Percentiles rank a stretch among this genome's conserved stretches.
Conservation (phyloP, 2,888 invertebrate species). For the Philhelius pedissequus region DNA sequence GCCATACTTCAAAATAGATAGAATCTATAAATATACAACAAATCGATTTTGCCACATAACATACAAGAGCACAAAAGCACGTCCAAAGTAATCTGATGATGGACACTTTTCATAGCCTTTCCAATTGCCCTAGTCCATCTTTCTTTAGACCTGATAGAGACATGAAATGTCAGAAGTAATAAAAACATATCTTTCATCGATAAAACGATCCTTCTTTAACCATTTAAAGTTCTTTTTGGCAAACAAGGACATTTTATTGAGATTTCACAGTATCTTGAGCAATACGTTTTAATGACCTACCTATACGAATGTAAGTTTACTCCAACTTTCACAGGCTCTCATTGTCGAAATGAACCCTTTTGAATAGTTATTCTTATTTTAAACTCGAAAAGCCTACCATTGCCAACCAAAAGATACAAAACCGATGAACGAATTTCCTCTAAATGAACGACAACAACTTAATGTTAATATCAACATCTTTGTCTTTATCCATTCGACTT, state of each 20-base stretch:
- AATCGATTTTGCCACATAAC: background rate
- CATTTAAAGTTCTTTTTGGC: background rate
- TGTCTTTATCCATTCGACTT: conserved; percentile 1
- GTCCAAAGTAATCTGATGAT: conserved; percentile 11
- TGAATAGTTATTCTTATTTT: background rate
- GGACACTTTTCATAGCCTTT: background rate
- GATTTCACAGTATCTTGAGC: background rate
- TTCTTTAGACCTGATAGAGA: background rate
- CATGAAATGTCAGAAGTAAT: background rate
- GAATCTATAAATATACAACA: background rate
- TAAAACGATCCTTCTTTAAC: background rate
- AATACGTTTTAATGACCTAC: conserved; percentile 1
- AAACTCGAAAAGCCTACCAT: background rate
- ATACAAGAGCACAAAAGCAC: background rate
- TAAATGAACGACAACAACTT: conserved; percentile 1
- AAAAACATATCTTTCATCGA: conserved; percentile 9
- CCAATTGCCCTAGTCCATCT: background rate
- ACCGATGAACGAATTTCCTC: background rate
- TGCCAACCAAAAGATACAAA: background rate
- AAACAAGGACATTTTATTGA: background rate
- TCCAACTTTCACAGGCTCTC: background rate
- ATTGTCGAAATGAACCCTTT: conserved; percentile 9
- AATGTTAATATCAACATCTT: conserved; percentile 36
- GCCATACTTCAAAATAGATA: background rate
- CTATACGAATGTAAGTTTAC: background rate